Conservation (phyloP, 2,797 vertebrate species). For the Yasuhikotakia modesta region DNA sequence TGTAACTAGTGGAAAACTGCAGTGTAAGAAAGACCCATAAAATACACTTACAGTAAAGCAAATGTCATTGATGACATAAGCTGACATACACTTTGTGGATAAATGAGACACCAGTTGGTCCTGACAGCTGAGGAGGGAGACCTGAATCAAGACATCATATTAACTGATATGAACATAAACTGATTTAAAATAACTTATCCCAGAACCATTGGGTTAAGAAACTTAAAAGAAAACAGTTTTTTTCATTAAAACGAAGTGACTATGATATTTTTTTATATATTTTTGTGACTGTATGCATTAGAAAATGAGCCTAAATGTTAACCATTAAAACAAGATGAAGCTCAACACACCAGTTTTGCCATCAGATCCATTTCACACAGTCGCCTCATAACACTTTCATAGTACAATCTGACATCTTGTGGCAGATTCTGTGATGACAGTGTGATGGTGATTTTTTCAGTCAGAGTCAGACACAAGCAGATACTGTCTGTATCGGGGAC, state of each 20-base stretch:
- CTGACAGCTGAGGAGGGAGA: conserved; percentile 65
- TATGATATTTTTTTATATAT: too few species aligned
- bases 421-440: conserved; percentile 57
- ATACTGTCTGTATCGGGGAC: conserved; percentile 50
- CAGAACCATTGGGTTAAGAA: too few species aligned
- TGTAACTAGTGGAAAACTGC: background rate
- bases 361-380: conserved; percentile 66
- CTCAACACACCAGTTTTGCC: conserved; percentile 68
- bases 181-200: too few species aligned
- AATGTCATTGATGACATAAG: conserved; percentile 76
- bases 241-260: too few species aligned
- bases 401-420: conserved; percentile 32
- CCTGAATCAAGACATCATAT: conserved; percentile 67
- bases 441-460: conserved; percentile 71
- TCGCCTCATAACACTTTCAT: conserved; percentile 39
- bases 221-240: too few species aligned
- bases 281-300: too few species aligned
- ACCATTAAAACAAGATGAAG: background rate
- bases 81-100: conserved; percentile 79
- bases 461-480: conserved; percentile 78
- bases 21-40: background rate
- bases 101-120: conserved; percentile 83
- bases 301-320: too few species aligned
- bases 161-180: conserved; percentile 5
- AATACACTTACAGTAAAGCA: conserved; percentile 69